Percentiles rank a stretch among this genome's conserved stretches.
Conservation (phyloP, 2,113 vertebrate species). For the Rhinopithecus roxellana region DNA sequence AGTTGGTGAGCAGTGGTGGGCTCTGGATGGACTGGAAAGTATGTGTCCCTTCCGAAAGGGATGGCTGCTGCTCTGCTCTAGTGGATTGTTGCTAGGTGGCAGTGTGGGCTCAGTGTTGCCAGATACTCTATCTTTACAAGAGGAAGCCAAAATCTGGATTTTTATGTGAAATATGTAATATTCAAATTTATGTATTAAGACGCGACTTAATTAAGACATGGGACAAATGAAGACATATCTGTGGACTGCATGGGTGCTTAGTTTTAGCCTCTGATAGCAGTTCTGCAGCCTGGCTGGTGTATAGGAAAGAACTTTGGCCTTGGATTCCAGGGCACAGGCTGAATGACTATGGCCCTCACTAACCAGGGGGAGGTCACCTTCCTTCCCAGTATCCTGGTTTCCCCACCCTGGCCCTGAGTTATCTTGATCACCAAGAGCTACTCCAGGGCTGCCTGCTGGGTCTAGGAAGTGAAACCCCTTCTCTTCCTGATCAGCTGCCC, state of each 20-base stretch:
- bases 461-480: background rate
- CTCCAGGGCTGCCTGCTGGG: background rate
- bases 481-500: background rate
- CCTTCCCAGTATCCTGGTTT: background rate
- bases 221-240: background rate
- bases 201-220: background rate
- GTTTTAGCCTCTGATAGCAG: background rate
- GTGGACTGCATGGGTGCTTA: background rate
- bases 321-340: background rate
- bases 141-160: background rate
- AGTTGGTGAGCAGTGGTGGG: background rate
- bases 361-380: background rate
- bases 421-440: background rate
- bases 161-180: background rate
- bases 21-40: background rate
- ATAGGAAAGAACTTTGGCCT: background rate
- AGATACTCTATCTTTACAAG: background rate
- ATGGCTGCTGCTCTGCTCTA: background rate
- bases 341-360: background rate
- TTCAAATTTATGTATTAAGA: background rate
- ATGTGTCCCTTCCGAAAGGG: background rate
- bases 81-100: background rate
- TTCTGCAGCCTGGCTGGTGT: background rate
- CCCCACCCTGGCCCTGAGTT: background rate
- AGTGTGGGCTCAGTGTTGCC: background rate